Evolutionary conservation across 1,140 invertebrate genomes (phyloP).

Genomic region (Leptinotarsa texana): DNA sequence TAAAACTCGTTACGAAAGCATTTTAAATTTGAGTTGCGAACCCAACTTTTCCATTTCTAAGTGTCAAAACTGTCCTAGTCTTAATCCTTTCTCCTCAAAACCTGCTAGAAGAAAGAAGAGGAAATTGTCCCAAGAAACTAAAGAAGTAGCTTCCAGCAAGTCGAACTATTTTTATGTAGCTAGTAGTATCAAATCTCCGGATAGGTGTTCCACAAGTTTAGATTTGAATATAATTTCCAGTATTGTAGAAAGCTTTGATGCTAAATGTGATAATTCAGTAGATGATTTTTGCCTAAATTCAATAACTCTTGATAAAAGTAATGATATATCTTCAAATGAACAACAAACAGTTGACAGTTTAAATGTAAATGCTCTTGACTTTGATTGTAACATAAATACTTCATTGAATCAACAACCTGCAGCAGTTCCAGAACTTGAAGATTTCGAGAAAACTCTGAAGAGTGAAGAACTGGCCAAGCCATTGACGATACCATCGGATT

Average conservation of each 20-base stretch:
- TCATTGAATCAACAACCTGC: conserved; percentile 23
- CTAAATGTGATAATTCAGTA: not conserved
- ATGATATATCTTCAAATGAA: not conserved
- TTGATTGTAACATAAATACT: not conserved
- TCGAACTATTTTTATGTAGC: not conserved
- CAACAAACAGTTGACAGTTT: not conserved
- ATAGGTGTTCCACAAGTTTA: not conserved
- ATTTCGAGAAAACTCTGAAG: conserved; percentile 34
- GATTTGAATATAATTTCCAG: not conserved
- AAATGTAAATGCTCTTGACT: not conserved
- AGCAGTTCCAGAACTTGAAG: conserved; percentile 30
- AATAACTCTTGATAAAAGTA: conserved; percentile 4
- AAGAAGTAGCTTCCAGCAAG: not conserved
- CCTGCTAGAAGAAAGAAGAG: conserved; percentile 3
- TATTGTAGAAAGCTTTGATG: conserved; percentile 6
- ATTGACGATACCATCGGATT: conserved; percentile 17
- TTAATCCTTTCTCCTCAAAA: not conserved
- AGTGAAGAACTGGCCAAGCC: conserved; percentile 30
- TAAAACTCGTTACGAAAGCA: not conserved
- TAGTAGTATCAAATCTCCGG: not conserved
- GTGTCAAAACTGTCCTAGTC: not conserved
- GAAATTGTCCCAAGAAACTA: not conserved
- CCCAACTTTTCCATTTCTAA: not conserved
- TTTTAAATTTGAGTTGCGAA: conserved; percentile 2
- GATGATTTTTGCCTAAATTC: not conserved